These are phyloP conservation scores for Bergia sp. DNA, from an alignment of 92 coral and sea anemone species.

Conservation along the genomic window DNA sequence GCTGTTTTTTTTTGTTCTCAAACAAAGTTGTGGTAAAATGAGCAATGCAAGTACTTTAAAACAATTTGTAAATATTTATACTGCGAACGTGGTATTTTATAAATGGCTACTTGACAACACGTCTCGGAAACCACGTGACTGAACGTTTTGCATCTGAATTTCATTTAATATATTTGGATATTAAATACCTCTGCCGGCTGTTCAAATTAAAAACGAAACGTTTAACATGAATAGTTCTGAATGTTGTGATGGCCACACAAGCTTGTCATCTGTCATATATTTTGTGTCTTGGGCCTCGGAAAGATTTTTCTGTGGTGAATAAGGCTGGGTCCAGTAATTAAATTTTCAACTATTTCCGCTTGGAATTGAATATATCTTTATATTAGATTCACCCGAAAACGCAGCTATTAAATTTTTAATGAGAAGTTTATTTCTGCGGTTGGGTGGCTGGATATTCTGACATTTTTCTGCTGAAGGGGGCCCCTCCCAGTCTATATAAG, in stretches of 20 bases:
- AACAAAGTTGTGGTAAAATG: no score
- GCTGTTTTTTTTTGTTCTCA: no score
- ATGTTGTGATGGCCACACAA: background rate
- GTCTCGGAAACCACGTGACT: background rate
- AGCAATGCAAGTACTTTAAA: no score
- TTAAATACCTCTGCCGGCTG: background rate
- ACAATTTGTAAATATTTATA: no score
- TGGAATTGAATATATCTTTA: background rate
- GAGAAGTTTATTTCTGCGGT: background rate
- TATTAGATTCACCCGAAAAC: constrained; percentile 18
- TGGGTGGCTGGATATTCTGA: background rate
- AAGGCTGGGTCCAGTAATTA: background rate
- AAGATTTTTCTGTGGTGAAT: background rate
- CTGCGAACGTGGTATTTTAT: no score
- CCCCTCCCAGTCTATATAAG: constrained; percentile 29
- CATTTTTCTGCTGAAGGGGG: constrained; percentile 2
- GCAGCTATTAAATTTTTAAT: constrained; percentile 27
- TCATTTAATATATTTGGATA: no score
- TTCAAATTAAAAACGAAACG: background rate
- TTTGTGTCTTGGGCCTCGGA: background rate
- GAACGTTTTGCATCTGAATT: background rate
- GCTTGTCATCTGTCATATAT: background rate
- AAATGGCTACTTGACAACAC: background rate
- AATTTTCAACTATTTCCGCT: background rate
- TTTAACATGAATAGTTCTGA: background rate